A percentile compares a stretch with the other conserved stretches of the same genome.
Evolutionary conservation across 2,888 invertebrate genomes (phyloP).

Genomic region (Acanthosoma haemorrhoidale): DNA sequence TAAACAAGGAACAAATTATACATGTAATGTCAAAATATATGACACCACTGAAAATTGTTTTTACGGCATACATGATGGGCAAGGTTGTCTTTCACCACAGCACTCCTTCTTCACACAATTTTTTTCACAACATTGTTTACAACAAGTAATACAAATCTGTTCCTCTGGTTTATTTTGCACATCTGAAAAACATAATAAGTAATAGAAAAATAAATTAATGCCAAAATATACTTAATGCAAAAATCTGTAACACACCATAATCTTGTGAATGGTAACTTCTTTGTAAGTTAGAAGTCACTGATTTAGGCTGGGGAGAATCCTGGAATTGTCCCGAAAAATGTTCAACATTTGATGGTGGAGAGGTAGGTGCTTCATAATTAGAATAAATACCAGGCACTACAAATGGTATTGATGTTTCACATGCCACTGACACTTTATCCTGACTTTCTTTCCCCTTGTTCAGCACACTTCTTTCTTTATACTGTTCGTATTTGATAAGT

Average conservation of each 20-base stretch:
- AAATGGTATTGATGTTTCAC: slow-evolving; percentile 1
- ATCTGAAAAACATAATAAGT: background rate
- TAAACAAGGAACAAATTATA: background rate
- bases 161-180: background rate
- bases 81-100: background rate
- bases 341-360: background rate
- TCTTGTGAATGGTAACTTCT: slow-evolving; percentile 2
- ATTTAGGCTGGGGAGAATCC: background rate
- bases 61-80: background rate
- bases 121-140: slow-evolving; percentile 3
- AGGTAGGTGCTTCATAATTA: background rate
- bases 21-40: no score
- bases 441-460: background rate
- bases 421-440: slow-evolving; percentile 11
- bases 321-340: background rate
- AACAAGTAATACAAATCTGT: background rate
- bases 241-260: background rate
- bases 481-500: slow-evolving; percentile 58
- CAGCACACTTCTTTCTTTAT: slow-evolving; percentile 15
- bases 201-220: background rate
- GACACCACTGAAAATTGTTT: no score
- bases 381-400: background rate
- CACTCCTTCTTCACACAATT: background rate
- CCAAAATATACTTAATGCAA: no score
- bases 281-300: background rate